A percentile compares a stretch with the other conserved stretches of the same genome.
Evolutionary conservation across 2,113 vertebrate genomes (phyloP).

Genomic region (Cebidichthys violaceus): DNA sequence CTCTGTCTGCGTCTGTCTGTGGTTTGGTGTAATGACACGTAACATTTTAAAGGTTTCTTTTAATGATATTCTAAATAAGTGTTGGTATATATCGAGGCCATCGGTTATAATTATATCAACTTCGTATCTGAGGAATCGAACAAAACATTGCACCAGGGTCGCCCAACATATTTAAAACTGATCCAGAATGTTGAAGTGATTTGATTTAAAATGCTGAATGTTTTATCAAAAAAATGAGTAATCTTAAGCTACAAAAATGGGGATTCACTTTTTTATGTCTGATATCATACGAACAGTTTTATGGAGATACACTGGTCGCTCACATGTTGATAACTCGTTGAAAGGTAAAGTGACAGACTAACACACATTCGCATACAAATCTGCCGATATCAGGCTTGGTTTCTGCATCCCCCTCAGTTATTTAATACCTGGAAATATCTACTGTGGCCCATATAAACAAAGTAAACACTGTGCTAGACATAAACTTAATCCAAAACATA

Average conservation of each 20-base stretch:
- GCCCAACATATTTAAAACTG: background rate
- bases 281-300: too few relatives aligned
- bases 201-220: background rate
- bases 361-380: too few relatives aligned
- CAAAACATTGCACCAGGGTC: background rate
- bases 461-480: background rate
- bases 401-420: too few relatives aligned
- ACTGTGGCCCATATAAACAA: too few relatives aligned
- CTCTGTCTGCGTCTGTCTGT: too few relatives aligned
- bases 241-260: too few relatives aligned
- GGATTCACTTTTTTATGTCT: too few relatives aligned
- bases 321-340: too few relatives aligned
- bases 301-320: too few relatives aligned
- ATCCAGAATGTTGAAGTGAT: background rate
- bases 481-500: background rate
- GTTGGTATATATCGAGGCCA: background rate
- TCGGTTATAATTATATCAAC: background rate
- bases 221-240: background rate
- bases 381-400: too few relatives aligned
- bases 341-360: too few relatives aligned
- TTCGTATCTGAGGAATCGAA: background rate
- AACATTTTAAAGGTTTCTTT: background rate
- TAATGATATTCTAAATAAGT: background rate
- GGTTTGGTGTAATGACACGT: background rate
- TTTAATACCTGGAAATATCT: background rate